Evolutionary conservation across 2,113 vertebrate genomes (phyloP).

Genomic region (Sigmodon hispidus): DNA sequence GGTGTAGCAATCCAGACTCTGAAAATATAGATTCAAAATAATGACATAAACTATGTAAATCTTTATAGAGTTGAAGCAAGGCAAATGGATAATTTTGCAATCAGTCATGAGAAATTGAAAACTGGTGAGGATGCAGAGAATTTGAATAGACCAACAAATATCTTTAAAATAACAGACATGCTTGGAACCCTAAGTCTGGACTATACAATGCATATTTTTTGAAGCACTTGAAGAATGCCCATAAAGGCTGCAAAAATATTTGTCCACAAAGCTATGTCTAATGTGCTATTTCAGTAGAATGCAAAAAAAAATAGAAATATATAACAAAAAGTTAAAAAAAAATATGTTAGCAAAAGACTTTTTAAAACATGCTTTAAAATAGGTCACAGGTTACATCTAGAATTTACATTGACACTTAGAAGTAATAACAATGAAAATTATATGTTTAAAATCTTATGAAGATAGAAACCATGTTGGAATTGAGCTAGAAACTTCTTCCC

Average conservation of each 20-base stretch:
- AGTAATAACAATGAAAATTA: conserved; percentile 55
- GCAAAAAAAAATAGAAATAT: conserved; percentile 39
- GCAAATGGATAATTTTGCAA: background rate
- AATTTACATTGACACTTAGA: conserved; percentile 28
- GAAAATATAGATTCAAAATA: conserved; percentile 38
- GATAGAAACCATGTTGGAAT: background rate
- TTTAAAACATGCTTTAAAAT: conserved; percentile 35
- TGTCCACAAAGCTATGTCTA: conserved; percentile 17
- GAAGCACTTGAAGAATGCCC: background rate
- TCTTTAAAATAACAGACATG: conserved; percentile 32
- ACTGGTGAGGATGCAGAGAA: conserved; percentile 15
- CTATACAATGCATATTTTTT: conserved; percentile 2
- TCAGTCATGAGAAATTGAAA: conserved; percentile 47
- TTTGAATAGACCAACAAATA: conserved; percentile 14
- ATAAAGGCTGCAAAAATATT: conserved; percentile 17
- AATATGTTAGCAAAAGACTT: background rate
- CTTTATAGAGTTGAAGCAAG: background rate
- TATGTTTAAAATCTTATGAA: conserved; percentile 27
- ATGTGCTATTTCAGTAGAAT: conserved; percentile 3
- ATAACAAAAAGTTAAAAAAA: conserved; percentile 36
- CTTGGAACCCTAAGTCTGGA: background rate
- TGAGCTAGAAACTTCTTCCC: background rate
- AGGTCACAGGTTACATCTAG: conserved; percentile 21
- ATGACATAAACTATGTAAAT: background rate
- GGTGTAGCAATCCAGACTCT: background rate